Evolutionary conservation across 2,113 vertebrate species (phyloP).

Genomic region (Hoplias malabaricus): DNA sequence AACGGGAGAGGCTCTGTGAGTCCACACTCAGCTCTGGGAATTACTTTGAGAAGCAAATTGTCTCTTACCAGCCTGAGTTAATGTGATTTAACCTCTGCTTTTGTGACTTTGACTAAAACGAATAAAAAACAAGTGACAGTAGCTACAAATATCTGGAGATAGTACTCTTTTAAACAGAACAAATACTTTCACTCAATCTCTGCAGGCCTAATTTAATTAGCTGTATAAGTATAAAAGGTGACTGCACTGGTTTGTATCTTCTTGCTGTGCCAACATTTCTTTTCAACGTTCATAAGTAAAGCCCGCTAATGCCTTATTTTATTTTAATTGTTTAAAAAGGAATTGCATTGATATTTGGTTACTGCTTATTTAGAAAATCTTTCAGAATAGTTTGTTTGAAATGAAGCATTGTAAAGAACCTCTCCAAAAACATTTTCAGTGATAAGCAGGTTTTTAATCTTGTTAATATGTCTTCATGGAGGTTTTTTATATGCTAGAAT

Average conservation of each 20-base stretch:
- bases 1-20: neutral
- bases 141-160: neutral
- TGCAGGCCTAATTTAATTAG: neutral
- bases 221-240: neutral
- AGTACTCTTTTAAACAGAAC: neutral
- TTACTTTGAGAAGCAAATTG: constrained; percentile 9
- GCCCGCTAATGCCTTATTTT: too few relatives aligned
- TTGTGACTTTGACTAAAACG: neutral
- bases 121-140: neutral
- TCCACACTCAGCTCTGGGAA: neutral
- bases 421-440: too few relatives aligned
- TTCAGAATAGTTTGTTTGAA: neutral
- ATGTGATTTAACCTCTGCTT: neutral
- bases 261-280: too few relatives aligned
- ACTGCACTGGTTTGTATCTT: too few relatives aligned
- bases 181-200: neutral
- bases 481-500: too few relatives aligned
- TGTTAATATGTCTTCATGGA: too few relatives aligned
- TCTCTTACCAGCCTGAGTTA: neutral
- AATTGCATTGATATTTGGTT: too few relatives aligned
- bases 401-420: neutral
- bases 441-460: too few relatives aligned
- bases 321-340: too few relatives aligned
- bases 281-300: too few relatives aligned
- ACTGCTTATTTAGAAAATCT: too few relatives aligned